Evolutionary conservation across 2,888 invertebrate species (phyloP).

Genomic region (Scelioninae gen. 1): DNA sequence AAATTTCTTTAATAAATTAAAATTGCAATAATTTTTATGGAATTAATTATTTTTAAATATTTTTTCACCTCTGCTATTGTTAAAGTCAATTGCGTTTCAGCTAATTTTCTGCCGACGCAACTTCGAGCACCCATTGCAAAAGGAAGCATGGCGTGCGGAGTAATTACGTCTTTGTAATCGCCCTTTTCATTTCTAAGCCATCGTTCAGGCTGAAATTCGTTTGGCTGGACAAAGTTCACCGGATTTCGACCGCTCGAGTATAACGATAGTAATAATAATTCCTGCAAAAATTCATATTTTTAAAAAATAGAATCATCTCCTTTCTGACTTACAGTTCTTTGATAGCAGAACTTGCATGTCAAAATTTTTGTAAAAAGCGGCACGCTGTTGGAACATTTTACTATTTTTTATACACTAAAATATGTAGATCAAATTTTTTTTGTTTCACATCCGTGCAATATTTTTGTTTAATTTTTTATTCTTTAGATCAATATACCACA

Average conservation of each 20-base stretch:
- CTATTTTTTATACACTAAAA: too few species aligned
- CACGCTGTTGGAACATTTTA: too few species aligned
- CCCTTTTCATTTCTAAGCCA: slow-evolving; percentile 88
- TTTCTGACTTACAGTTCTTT: too few species aligned
- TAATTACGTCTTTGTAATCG: slow-evolving; percentile 84
- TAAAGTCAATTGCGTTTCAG: slow-evolving; percentile 90
- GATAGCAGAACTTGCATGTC: too few species aligned
- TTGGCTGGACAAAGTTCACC: slow-evolving; percentile 88
- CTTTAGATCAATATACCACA: too few species aligned
- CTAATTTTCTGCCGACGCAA: slow-evolving; percentile 93
- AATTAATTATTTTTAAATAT: background rate
- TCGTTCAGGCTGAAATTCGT: slow-evolving; percentile 90
- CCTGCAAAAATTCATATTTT: slow-evolving; percentile 85
- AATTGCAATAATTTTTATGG: background rate
- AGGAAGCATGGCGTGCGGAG: slow-evolving; percentile 90
- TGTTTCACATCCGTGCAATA: too few species aligned
- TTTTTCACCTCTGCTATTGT: slow-evolving; percentile 87
- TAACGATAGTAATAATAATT: slow-evolving; percentile 92
- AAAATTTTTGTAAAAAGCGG: too few species aligned
- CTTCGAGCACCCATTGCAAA: slow-evolving; percentile 93
- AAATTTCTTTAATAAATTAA: background rate
- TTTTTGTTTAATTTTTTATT: too few species aligned
- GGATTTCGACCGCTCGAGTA: slow-evolving; percentile 93
- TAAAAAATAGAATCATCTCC: background rate
- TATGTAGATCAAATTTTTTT: too few species aligned